Evolutionary conservation across 2,888 invertebrate species (phyloP), one percentile per base, ranked within the genome.

Genomic region (Pycnomerus fuliginosus): DNA sequence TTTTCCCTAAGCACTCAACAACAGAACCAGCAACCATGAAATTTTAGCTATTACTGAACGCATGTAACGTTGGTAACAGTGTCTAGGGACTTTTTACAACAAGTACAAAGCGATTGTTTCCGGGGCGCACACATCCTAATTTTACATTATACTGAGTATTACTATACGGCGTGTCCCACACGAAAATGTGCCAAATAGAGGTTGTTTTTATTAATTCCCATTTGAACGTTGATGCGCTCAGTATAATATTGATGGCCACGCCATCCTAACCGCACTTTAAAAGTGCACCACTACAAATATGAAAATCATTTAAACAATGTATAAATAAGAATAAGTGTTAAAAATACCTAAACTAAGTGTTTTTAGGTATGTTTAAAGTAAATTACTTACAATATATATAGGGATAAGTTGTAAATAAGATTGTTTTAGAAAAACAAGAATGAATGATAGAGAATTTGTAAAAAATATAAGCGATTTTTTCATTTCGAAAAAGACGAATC

Each of bases 31-130:
- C 78, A 80, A 58, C 82, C 87, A 82, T 87, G 87, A 87, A 85
- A 84, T 75, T 85, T 85, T 76, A 84, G 78, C 77, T 85, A 84
- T 79, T 85, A 85, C 85, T 86, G 84, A 85, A 76, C 70, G 70
- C 67, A 64, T 61, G 56, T 58, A 58, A 62, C 65, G 56, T 50
- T n/a, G n/a, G n/a, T n/a, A n/a, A n/a, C n/a, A n/a, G n/a, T n/a
- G n/a, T n/a, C n/a, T n/a, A n/a, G n/a, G n/a, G n/a, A n/a, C n/a
- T n/a, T n/a, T n/a, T n/a, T n/a, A n/a, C n/a, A n/a, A n/a, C 48
- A 53, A 47, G 22, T 28, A 48, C 45, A 48, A n/a, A n/a, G n/a
- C n/a, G n/a, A n/a, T n/a, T n/a, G n/a, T n/a, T n/a, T n/a, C n/a
- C n/a, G n/a, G n/a, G n/a, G n/a, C n/a, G n/a, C n/a, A n/a, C n/a